Evolutionary conservation across 2,797 vertebrate genomes (phyloP).

Genomic region (Buceros bicornis): DNA sequence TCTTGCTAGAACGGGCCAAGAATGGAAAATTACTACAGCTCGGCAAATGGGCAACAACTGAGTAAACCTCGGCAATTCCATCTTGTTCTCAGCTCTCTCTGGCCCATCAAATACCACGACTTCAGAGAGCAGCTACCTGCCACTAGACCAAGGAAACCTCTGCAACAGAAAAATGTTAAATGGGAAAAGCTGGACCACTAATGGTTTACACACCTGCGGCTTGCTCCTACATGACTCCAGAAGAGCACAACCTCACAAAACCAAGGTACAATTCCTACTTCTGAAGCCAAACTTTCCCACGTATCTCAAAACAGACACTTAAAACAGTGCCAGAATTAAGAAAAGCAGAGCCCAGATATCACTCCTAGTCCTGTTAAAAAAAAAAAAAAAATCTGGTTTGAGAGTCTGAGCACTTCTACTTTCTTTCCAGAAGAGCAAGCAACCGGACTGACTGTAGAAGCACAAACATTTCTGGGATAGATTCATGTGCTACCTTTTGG

Average conservation of each 20-base stretch:
- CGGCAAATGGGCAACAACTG: slow-evolving; percentile 25
- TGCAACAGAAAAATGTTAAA: neutral
- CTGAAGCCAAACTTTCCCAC: neutral
- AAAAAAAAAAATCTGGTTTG: neutral
- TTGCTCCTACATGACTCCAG: neutral
- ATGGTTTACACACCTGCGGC: neutral
- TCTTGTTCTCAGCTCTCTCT: neutral
- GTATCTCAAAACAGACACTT: neutral
- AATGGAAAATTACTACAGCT: slow-evolving; percentile 28
- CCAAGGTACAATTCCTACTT: neutral
- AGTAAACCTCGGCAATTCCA: slow-evolving; percentile 11
- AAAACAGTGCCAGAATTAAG: neutral
- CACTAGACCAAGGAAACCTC: neutral
- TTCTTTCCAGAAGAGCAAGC: neutral
- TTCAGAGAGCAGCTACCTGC: neutral
- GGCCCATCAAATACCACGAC: neutral
- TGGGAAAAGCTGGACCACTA: neutral
- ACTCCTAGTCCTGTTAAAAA: neutral
- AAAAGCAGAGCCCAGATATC: neutral
- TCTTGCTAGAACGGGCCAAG: neutral
- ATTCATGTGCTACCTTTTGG: neutral
- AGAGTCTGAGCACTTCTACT: neutral
- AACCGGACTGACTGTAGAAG: neutral
- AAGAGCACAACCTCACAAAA: neutral
- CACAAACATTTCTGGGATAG: neutral